These are phyloP conservation scores for Venustoraphidia nigricollis DNA, from an alignment of 2,888 invertebrate genomes.

Conservation along the genomic window DNA sequence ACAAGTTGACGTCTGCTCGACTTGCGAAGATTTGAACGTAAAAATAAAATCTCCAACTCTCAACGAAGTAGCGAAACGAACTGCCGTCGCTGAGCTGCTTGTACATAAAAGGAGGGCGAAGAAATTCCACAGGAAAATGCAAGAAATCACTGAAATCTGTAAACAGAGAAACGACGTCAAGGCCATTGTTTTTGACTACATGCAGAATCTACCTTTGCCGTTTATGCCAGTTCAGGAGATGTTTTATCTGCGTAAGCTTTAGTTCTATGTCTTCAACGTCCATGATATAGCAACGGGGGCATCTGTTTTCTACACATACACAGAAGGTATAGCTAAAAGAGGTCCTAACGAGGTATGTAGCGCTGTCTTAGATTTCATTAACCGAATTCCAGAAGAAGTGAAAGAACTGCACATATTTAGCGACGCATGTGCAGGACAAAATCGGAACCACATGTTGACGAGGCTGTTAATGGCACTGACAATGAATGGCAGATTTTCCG, in stretches of 20 bases:
- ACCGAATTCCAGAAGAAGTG: constrained; percentile 5
- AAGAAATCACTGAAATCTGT: too few relatives aligned
- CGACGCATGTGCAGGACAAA: constrained; percentile 10
- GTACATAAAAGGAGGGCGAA: constrained; percentile 9
- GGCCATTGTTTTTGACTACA: too few relatives aligned
- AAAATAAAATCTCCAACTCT: too few relatives aligned
- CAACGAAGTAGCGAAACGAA: too few relatives aligned
- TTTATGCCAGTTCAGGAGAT: too few relatives aligned
- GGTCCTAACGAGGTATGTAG: constrained; percentile 8
- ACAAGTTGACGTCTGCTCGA: too few relatives aligned
- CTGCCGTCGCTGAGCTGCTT: constrained; percentile 9
- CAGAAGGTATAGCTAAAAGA: constrained; percentile 4
- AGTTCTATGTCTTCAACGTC: constrained; percentile 7
- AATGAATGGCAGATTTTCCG: constrained; percentile 9
- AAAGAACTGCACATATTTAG: constrained; percentile 9
- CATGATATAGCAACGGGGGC: constrained; percentile 3
- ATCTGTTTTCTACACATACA: constrained; percentile 8
- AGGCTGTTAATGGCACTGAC: constrained; percentile 6
- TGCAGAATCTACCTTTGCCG: too few relatives aligned
- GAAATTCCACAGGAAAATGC: too few relatives aligned
- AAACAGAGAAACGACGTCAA: too few relatives aligned
- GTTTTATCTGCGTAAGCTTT: too few relatives aligned
- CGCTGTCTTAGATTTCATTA: constrained; percentile 2
- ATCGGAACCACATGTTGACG: constrained; percentile 9
- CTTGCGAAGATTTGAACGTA: too few relatives aligned